phyloP scores from a whole-genome alignment of 2,113 vertebrate species.

The Arizona elegans region DNA sequence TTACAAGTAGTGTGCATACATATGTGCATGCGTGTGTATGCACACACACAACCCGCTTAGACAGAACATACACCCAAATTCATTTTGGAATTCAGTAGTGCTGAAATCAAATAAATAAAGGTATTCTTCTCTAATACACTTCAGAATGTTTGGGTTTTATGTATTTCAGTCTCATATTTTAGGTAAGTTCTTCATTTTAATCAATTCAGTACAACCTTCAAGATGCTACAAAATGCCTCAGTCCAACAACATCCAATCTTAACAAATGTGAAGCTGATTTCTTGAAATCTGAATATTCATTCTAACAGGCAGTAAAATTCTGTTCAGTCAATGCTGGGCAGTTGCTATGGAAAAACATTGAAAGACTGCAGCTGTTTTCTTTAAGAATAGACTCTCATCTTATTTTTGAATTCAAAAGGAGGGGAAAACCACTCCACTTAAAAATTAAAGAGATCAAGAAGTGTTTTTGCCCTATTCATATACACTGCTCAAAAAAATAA shows the following conservation, averaged over 20 bases:
- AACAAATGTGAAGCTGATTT: background rate
- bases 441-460: background rate
- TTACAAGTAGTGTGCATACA: background rate
- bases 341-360: constrained; percentile 16
- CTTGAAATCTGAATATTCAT: constrained; percentile 1
- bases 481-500: too few relatives aligned
- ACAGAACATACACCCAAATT: background rate
- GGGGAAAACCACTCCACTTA: background rate
- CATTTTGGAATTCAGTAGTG: background rate
- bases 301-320: constrained; percentile 1
- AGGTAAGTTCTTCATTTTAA: background rate
- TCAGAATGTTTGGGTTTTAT: background rate
- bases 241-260: background rate
- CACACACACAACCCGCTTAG: background rate
- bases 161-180: background rate
- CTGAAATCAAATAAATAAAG: background rate
- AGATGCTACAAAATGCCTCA: background rate
- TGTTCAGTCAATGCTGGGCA: constrained; percentile 1
- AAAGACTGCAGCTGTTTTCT: constrained; percentile 1
- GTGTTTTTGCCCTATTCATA: background rate
- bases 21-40: background rate
- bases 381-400: constrained; percentile 9
- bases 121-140: background rate
- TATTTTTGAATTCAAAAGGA: constrained; percentile 6
- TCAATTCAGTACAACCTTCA: background rate